Percentiles rank a stretch among this genome's conserved stretches.
phyloP scores from a whole-genome alignment of 2,113 vertebrate genomes.

The Oryzias woworae region DNA sequence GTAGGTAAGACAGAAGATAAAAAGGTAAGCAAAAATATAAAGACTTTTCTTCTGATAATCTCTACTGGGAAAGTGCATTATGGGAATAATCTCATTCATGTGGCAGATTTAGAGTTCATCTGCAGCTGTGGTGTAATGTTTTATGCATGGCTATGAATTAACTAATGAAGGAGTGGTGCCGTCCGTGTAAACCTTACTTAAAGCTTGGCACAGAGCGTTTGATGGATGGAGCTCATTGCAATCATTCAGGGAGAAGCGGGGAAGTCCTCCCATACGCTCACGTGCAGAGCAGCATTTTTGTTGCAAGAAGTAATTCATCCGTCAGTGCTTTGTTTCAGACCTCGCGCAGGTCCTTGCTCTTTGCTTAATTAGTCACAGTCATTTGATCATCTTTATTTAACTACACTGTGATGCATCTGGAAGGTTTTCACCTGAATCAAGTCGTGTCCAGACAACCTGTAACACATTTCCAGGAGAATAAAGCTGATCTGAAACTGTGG shows the following conservation, averaged over 20 bases:
- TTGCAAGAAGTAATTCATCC: too few relatives aligned
- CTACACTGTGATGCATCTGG: too few relatives aligned
- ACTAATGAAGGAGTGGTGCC: slow-evolving; percentile 12
- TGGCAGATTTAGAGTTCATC: slow-evolving; percentile 61
- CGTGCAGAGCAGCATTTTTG: too few relatives aligned
- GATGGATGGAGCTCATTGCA: slow-evolving; percentile 31
- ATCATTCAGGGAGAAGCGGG: slow-evolving; percentile 13
- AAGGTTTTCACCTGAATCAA: too few relatives aligned
- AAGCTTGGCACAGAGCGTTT: slow-evolving; percentile 2
- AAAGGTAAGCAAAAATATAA: neutral
- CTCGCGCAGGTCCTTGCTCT: too few relatives aligned
- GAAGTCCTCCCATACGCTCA: neutral
- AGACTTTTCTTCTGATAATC: neutral
- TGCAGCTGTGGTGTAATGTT: slow-evolving; percentile 57
- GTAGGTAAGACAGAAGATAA: slow-evolving; percentile 1
- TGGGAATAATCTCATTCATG: slow-evolving; percentile 25
- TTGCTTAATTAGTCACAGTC: too few relatives aligned
- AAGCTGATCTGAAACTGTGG: too few relatives aligned
- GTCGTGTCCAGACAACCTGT: too few relatives aligned
- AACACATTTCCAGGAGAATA: too few relatives aligned
- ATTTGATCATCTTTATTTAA: too few relatives aligned
- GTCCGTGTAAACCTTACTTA: slow-evolving; percentile 19
- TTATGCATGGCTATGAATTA: slow-evolving; percentile 65
- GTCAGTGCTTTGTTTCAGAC: too few relatives aligned
- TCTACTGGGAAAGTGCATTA: slow-evolving; percentile 8